These are phyloP conservation scores for Botrylloides violaceus DNA, from an alignment of 23 tunicate genomes.

Conservation along the genomic window DNA sequence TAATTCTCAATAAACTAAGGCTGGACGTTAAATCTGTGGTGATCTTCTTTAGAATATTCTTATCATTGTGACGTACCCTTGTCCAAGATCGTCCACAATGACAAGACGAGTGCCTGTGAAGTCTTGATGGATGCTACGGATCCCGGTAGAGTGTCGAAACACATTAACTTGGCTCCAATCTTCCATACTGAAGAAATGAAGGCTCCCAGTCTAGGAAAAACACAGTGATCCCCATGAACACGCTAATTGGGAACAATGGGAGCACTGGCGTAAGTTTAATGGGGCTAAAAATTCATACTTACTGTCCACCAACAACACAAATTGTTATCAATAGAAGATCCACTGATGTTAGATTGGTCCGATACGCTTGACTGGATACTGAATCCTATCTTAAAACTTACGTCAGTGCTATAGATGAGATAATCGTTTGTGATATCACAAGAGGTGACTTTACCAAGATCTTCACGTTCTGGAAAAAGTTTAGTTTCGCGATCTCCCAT, in stretches of 20 bases:
- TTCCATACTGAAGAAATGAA: constrained; percentile 73
- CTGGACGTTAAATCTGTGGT: no score
- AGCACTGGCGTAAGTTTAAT: no score
- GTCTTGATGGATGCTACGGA: constrained; percentile 56
- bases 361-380: no score
- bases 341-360: no score
- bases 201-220: constrained; percentile 35
- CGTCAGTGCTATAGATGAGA: constrained; percentile 78
- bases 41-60: no score
- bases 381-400: constrained; percentile 25
- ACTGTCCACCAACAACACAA: no score
- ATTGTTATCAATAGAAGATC: no score
- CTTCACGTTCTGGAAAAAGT: constrained; percentile 77
- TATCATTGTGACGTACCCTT: constrained; percentile 56
- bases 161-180: constrained; percentile 81
- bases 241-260: no score
- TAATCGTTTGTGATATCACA: constrained; percentile 75
- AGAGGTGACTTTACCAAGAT: constrained; percentile 57
- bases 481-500: constrained; percentile 78
- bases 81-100: constrained; percentile 73
- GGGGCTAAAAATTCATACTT: no score
- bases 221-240: no score
- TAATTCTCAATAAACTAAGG: no score
- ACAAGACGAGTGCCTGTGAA: constrained; percentile 60
- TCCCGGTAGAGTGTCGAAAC: constrained; percentile 43